Conservation (phyloP, 2,888 invertebrate species). For the Amblyteles armatorius region DNA sequence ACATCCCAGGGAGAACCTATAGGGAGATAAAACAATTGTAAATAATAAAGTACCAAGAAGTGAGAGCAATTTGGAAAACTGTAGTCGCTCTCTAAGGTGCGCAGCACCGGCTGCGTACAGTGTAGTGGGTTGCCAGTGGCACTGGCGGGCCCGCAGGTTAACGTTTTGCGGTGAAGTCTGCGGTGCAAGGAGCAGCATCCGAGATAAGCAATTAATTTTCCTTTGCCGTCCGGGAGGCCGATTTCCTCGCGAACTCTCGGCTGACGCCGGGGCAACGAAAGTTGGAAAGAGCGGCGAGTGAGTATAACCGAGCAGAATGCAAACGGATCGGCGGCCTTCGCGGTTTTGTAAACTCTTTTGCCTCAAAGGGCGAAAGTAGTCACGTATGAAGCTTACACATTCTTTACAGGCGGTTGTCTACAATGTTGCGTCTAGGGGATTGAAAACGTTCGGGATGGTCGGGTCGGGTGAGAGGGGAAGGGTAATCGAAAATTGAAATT, state of each 20-base stretch:
- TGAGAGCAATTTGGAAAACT: not conserved
- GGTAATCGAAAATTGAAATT: conserved; percentile 36
- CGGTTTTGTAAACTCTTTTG: conserved; percentile 46
- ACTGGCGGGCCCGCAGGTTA: conserved; percentile 64
- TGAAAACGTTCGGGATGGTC: conserved; percentile 1
- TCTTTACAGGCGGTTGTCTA: conserved; percentile 1
- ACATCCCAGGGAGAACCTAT: too few species aligned
- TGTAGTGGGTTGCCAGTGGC: conserved; percentile 39
- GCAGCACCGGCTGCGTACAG: not conserved
- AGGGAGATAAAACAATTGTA: too few species aligned
- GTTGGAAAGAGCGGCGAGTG: conserved; percentile 4
- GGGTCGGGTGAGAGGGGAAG: not conserved
- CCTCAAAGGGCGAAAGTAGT: conserved; percentile 12
- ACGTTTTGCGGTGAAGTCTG: conserved; percentile 77
- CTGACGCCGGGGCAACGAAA: not conserved
- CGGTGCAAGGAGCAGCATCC: conserved; percentile 74
- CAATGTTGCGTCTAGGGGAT: conserved; percentile 17
- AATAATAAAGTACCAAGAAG: too few species aligned
- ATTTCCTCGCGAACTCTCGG: conserved; percentile 72
- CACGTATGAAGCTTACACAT: not conserved
- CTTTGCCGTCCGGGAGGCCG: conserved; percentile 71
- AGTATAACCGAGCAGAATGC: not conserved
- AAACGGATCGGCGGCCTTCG: conserved; percentile 51
- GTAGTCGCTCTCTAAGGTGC: not conserved
- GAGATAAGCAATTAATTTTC: conserved; percentile 80